phyloP scores from a whole-genome alignment of 2,113 vertebrate species.

The Nycticebus coucang region DNA sequence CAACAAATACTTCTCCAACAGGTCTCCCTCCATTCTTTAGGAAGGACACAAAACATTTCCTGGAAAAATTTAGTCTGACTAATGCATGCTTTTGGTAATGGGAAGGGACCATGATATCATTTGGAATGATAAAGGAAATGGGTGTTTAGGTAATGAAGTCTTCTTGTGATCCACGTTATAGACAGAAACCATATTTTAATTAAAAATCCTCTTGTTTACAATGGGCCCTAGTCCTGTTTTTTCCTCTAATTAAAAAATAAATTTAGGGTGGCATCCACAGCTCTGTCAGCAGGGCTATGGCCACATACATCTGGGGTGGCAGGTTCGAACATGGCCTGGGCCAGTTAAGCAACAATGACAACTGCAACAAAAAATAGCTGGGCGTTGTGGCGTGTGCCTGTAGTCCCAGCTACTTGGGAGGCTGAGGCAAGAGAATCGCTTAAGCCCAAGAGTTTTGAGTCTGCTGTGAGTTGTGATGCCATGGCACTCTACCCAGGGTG shows the following conservation, averaged over 20 bases:
- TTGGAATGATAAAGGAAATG: neutral
- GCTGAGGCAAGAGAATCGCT: no score
- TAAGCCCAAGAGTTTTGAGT: no score
- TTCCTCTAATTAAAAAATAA: constrained; percentile 16
- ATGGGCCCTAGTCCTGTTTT: neutral
- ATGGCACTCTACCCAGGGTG: no score
- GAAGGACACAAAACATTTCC: neutral
- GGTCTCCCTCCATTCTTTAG: neutral
- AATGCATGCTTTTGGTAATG: neutral
- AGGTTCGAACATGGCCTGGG: no score
- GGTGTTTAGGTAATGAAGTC: neutral
- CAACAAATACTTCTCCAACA: neutral
- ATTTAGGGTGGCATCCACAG: neutral
- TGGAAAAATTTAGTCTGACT: neutral
- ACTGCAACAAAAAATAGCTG: no score
- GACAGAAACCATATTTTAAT: constrained; percentile 55
- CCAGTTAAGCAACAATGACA: no score
- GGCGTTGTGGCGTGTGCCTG: no score
- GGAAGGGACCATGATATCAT: neutral
- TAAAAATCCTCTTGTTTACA: constrained; percentile 32
- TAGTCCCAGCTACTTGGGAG: no score
- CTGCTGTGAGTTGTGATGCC: no score
- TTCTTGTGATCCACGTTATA: constrained; percentile 2
- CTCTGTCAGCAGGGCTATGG: no score
- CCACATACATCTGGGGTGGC: no score